phyloP scores from a whole-genome alignment of 2,797 vertebrate species.

The Merluccius polli region DNA sequence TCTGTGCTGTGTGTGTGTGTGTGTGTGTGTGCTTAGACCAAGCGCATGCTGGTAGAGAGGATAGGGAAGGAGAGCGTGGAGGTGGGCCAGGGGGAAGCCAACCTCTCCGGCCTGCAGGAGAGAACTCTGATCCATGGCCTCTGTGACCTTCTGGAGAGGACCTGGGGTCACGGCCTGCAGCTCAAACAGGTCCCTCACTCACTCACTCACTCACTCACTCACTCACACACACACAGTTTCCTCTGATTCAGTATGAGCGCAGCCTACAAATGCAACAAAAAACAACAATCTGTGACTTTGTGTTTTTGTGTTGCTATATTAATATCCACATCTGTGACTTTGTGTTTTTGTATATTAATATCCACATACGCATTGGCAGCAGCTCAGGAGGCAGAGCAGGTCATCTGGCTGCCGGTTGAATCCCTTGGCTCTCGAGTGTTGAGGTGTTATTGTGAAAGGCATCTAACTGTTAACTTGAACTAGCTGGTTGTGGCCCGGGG shows the following conservation, averaged over 20 bases:
- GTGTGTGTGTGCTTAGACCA: conserved; percentile 74
- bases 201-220: not conserved
- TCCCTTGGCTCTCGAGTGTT: too few species aligned
- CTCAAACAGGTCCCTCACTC: conserved; percentile 89
- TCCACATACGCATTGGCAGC: too few species aligned
- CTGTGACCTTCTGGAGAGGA: conserved; percentile 95
- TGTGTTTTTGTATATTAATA: too few species aligned
- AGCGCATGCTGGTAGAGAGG: conserved; percentile 95
- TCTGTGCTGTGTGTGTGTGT: too few species aligned
- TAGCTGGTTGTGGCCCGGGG: too few species aligned
- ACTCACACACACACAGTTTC: not conserved
- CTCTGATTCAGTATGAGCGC: not conserved
- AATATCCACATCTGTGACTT: too few species aligned
- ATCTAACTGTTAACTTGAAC: too few species aligned
- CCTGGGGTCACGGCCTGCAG: conserved; percentile 95
- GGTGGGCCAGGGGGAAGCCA: conserved; percentile 90
- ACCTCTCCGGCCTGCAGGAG: conserved; percentile 92
- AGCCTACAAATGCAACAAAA: conserved; percentile 14
- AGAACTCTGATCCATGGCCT: conserved; percentile 93
- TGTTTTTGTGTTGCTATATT: not conserved
- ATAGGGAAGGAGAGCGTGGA: conserved; percentile 94
- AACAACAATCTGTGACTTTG: not conserved
- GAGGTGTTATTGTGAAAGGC: too few species aligned
- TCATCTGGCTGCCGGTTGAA: too few species aligned
- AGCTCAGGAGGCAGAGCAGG: too few species aligned